Conservation (phyloP, 1,140 invertebrate genomes). For the Andrena cerasifolii region DNA sequence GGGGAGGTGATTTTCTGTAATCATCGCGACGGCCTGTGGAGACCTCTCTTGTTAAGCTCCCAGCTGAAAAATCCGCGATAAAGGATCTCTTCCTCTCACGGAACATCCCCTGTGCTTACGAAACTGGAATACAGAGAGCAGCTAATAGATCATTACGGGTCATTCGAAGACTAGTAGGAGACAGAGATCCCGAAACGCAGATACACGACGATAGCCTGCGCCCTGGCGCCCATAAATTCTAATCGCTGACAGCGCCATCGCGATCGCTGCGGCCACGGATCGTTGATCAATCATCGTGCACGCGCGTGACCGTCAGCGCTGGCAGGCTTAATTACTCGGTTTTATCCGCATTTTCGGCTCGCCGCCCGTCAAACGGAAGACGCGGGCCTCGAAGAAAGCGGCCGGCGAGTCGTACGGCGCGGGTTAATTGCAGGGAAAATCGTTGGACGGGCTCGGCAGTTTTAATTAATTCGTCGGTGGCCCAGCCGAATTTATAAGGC, state of each 20-base stretch:
- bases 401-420: slow-evolving; percentile 29
- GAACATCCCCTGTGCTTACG: too few species aligned
- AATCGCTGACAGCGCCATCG: neutral
- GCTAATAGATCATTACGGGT: too few species aligned
- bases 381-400: slow-evolving; percentile 42
- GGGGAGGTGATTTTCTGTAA: slow-evolving; percentile 22
- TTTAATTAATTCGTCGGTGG: slow-evolving; percentile 61
- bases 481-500: slow-evolving; percentile 25
- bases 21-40: slow-evolving; percentile 18
- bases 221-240: slow-evolving; percentile 1
- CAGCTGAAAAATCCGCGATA: too few species aligned
- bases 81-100: too few species aligned
- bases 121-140: too few species aligned
- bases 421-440: slow-evolving; percentile 51
- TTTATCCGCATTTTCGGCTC: neutral
- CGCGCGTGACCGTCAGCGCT: neutral
- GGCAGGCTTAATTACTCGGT: slow-evolving; percentile 11
- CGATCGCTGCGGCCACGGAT: too few species aligned
- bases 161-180: too few species aligned
- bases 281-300: neutral
- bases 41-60: too few species aligned
- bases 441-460: slow-evolving; percentile 23
- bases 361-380: neutral
- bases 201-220: too few species aligned
- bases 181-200: too few species aligned